Evolutionary conservation across 2,888 invertebrate species (phyloP), one percentile per base, ranked within the genome.

Genomic region (Dione juno): DNA sequence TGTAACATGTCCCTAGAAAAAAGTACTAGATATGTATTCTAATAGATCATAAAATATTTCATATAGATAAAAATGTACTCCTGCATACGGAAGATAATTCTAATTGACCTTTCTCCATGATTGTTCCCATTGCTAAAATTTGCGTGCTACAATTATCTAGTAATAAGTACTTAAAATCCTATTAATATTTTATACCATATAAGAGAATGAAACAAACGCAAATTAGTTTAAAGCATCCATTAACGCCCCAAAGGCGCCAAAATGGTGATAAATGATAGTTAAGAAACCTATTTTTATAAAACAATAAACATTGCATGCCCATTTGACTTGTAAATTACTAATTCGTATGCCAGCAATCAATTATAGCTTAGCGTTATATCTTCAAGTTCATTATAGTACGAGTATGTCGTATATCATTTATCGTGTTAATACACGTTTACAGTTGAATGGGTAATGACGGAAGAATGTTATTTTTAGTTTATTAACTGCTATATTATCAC

Each of bases 281-380:
- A 53, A 41, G 48, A 52, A 48, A 63, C 53, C 43, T 68, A 68
- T 9, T 64, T 63, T 69, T 54, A 54, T 63, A 63, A 68, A 68
- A 68, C 68, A 69, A 69, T 69, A 54, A 69, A 11, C 50, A 41
- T 64, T 54, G 48, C 54, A 21, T 57, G 63, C 21, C 7, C 54
- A 37, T 63, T 50, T 64, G 45, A 41, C 1, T 45, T 37, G 28
- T 54, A 53, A 54, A 54, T 63, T 68, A 63, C 43, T 14, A 14
- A 52, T 53, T 53, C 52, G 53, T 58, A 67, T 28, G 53, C 67
- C 67, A 41, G 72, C 65, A 72, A 73, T 67, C 58, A 70, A 70
- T 64, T 40, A 64, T 11, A 40, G 14, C 64, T 52, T 64, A 50
- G 48, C 19, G 21, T 64, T 50, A 48, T 64, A 50, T 63, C 45